Evolutionary conservation across 2,888 invertebrate genomes (phyloP).

Genomic region (Aphidoletes aphidimyza): DNA sequence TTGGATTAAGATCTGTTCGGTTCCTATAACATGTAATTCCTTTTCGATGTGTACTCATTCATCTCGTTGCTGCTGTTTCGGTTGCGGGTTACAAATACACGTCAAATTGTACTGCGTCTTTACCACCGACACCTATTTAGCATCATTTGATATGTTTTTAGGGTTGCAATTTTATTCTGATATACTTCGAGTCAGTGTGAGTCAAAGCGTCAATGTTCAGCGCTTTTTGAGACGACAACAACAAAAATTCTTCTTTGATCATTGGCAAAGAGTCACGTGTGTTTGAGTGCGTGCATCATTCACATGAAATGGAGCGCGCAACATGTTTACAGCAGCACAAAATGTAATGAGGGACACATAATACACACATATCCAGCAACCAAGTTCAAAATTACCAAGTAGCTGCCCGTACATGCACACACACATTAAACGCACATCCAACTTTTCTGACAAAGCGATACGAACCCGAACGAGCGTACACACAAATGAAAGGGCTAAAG

Average conservation of each 20-base stretch:
- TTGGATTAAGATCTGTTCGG: conserved; percentile 31
- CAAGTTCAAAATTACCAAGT: conserved; percentile 17
- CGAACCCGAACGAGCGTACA: not conserved
- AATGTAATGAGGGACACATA: conserved; percentile 23
- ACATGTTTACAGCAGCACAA: not conserved
- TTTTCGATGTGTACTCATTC: not conserved
- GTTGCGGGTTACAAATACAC: not conserved
- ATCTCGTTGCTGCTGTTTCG: not conserved
- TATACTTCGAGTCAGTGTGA: not conserved
- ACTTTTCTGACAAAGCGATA: too few relatives aligned
- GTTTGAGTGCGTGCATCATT: conserved; percentile 13
- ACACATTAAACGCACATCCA: not conserved
- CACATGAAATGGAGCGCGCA: conserved; percentile 8
- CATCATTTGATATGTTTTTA: conserved; percentile 49
- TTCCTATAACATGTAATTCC: conserved; percentile 52
- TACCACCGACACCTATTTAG: conserved; percentile 12
- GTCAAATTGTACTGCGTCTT: not conserved
- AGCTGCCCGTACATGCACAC: not conserved
- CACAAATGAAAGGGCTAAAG: conserved; percentile 33
- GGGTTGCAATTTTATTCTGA: not conserved
- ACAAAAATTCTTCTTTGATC: not conserved
- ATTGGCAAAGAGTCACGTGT: not conserved
- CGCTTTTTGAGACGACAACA: not conserved
- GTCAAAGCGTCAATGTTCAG: too few relatives aligned
- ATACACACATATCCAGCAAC: not conserved